These are phyloP conservation scores for Drosophila parthenogenetica DNA, from an alignment of 2,888 invertebrate species.

Conservation along the genomic window DNA sequence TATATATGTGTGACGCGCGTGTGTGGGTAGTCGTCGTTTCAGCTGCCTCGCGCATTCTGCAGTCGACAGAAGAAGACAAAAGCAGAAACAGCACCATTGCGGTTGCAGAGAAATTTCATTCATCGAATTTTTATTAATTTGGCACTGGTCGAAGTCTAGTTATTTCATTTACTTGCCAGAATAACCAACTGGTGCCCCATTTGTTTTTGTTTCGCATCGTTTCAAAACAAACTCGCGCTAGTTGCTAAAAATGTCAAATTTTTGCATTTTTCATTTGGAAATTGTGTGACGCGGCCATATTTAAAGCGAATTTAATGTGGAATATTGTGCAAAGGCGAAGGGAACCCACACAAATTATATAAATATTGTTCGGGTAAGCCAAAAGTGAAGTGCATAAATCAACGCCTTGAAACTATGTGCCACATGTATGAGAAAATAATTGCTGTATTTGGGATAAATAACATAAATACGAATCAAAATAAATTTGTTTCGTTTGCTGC, in stretches of 20 bases:
- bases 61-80: constrained; percentile 82
- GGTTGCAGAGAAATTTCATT: constrained; percentile 69
- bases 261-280: constrained; percentile 43
- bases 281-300: constrained; percentile 78
- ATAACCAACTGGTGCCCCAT: constrained; percentile 71
- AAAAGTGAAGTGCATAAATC: constrained; percentile 15
- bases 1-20: constrained; percentile 42
- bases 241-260: constrained; percentile 63
- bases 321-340: constrained; percentile 43
- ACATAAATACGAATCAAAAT: constrained; percentile 28
- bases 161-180: constrained; percentile 81
- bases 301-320: constrained; percentile 64
- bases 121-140: constrained; percentile 75
- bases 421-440: constrained; percentile 38
- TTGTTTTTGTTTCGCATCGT: constrained; percentile 71
- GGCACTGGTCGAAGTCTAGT: constrained; percentile 76
- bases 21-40: constrained; percentile 60
- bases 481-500: constrained; percentile 49
- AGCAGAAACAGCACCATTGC: constrained; percentile 64
- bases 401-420: constrained; percentile 28
- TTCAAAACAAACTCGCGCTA: constrained; percentile 51
- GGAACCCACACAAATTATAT: constrained; percentile 67
- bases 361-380: constrained; percentile 64
- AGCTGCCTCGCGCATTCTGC: constrained; percentile 73
- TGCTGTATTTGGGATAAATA: neutral